phyloP scores from a whole-genome alignment of 1,140 invertebrate genomes.

The Anastatus disparis region DNA sequence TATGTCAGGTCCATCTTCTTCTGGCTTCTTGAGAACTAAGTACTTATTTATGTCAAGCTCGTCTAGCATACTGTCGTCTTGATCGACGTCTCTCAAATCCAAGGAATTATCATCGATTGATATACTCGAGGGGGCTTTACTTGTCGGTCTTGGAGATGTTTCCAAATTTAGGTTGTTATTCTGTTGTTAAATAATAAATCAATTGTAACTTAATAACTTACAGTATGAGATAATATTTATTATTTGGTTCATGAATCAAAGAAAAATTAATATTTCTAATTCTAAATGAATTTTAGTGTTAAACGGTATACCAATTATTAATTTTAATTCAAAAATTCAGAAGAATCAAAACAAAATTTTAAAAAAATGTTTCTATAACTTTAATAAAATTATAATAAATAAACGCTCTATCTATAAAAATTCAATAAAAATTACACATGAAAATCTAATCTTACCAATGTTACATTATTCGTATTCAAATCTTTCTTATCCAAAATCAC shows the following conservation, averaged over 20 bases:
- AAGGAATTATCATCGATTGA: constrained; percentile 61
- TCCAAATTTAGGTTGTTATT: constrained; percentile 58
- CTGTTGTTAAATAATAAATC: constrained; percentile 43
- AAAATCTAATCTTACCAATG: constrained; percentile 46
- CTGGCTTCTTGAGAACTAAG: constrained; percentile 80
- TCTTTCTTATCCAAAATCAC: constrained; percentile 52
- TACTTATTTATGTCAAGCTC: constrained; percentile 84
- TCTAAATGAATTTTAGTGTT: no score
- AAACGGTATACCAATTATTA: no score
- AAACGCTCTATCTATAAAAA: no score
- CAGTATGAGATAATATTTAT: no score
- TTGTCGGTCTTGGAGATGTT: constrained; percentile 56
- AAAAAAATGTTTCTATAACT: no score
- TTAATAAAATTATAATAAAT: no score
- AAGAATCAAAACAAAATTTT: no score
- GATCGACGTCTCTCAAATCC: constrained; percentile 62
- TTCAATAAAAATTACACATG: no score
- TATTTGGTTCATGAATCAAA: no score
- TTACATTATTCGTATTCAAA: constrained; percentile 45
- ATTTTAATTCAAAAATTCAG: no score
- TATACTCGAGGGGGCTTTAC: constrained; percentile 58
- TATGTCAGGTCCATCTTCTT: constrained; percentile 88
- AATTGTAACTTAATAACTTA: no score
- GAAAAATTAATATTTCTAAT: no score
- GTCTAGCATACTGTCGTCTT: constrained; percentile 71